Percentiles rank a stretch among this genome's conserved stretches.
phyloP scores from a whole-genome alignment of 2,113 vertebrate genomes.

The Poicephalus gulielmi region DNA sequence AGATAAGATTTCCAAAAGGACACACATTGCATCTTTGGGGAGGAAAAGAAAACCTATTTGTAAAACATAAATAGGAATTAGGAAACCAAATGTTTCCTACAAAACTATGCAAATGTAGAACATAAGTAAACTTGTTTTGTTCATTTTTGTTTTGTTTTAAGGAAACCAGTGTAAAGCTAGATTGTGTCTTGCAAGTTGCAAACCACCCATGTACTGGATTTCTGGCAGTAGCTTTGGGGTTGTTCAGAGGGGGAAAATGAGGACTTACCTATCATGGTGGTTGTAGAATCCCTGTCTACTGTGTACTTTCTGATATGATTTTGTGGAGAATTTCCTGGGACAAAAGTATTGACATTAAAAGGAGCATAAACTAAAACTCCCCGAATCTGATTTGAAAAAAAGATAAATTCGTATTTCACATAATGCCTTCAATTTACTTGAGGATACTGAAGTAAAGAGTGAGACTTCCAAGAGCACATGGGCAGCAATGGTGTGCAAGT shows the following conservation, averaged over 20 bases:
- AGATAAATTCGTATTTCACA: neutral
- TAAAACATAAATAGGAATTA: neutral
- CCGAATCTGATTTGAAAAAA: neutral
- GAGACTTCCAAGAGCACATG: neutral
- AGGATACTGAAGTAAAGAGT: neutral
- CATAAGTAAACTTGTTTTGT: neutral
- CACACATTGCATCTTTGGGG: neutral
- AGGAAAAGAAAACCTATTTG: neutral
- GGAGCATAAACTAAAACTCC: constrained; percentile 1
- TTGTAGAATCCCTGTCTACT: constrained; percentile 41
- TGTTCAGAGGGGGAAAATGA: neutral
- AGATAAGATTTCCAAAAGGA: neutral
- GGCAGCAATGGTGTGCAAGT: neutral
- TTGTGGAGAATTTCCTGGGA: constrained; percentile 46
- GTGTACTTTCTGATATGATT: constrained; percentile 52
- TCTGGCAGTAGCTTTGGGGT: neutral
- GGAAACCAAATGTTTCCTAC: neutral
- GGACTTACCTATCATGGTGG: neutral
- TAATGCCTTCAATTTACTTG: neutral
- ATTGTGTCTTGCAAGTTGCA: neutral
- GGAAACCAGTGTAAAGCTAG: neutral
- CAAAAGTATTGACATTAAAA: constrained; percentile 35
- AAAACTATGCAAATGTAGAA: neutral
- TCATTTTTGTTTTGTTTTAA: neutral
- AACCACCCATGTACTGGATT: neutral